Evolutionary conservation across 2,113 vertebrate species (phyloP).

Genomic region (Leucoraja erinaceus): DNA sequence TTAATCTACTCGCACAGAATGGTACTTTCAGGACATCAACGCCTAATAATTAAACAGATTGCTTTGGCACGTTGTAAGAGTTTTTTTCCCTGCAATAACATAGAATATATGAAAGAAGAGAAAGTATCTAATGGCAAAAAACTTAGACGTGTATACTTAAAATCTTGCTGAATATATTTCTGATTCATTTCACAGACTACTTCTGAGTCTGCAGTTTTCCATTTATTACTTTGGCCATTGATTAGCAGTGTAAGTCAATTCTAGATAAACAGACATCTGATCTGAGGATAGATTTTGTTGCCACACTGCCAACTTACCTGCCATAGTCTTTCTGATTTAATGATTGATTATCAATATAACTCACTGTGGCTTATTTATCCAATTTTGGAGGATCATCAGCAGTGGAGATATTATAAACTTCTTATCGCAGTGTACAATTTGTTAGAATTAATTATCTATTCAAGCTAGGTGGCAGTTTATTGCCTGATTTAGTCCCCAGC

Average conservation of each 20-base stretch:
- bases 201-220: no score
- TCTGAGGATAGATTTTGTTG: not conserved
- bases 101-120: not conserved
- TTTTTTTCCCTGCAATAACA: not conserved
- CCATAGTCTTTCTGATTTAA: not conserved
- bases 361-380: not conserved
- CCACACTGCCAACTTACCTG: not conserved
- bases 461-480: not conserved
- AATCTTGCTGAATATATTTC: not conserved
- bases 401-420: not conserved
- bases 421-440: not conserved
- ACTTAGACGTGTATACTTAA: not conserved
- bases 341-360: not conserved
- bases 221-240: no score
- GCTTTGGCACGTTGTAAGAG: not conserved
- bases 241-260: not conserved
- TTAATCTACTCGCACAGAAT: slow-evolving; percentile 1
- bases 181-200: no score
- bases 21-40: not conserved
- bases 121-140: not conserved
- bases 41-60: not conserved
- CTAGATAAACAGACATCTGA: slow-evolving; percentile 28
- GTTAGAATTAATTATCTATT: not conserved
- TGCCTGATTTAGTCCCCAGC: no score
- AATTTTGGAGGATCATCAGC: not conserved